Base-by-base conservation (phyloP, 2,888 invertebrate species). In the Lasioglossum malachurum region DNA sequence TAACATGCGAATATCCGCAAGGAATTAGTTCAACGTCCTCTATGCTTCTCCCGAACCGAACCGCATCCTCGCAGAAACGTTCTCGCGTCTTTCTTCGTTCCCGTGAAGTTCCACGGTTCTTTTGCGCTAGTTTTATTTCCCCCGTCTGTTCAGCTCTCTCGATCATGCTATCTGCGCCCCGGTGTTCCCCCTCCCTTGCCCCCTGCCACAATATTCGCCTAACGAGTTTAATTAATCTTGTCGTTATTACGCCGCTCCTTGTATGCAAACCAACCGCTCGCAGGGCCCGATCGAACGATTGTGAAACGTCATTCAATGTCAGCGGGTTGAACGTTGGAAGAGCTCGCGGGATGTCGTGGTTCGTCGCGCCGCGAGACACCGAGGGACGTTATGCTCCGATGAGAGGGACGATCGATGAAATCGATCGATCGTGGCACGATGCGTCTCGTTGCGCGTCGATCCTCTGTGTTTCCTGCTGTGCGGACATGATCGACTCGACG, bases 351-450 rank as follows among this genome's bases (percentile, higher is more conserved):
- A 46, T 74, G 75, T 64, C 49, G 78, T 60, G 80, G 77, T 75
- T 67, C 76, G 74, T 78, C 84, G 75, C 60, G 78, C 41, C 64
- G 76, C 60, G 64, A 35, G 60, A 71, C 76, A 69, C 12, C 57
- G 57, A 4, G 35, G 44, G 64, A 78, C 78, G 86, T 86, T 78
- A 79, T 86, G 83, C 81, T 53, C 73, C 64, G 76, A 49, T 49
- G 87, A 78, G 31, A 77, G 79, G 75, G 80, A 71, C 87, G 82
- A 82, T 80, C 82, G 82, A 82, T 75, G 69, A 46, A 74, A 31
- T 46, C 80, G 88, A 84, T 87, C 88, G 88, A 88, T 88, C 88
- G 79, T 86, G 86, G 60, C 82, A 64, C 76, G 83, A 85, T 81
- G 83, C 80, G 76, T 82, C 77, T 16, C 73, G 49, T 75, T 72